Evolutionary conservation across 2,888 invertebrate genomes (phyloP).

Genomic region (Subacronicta megacephala): DNA sequence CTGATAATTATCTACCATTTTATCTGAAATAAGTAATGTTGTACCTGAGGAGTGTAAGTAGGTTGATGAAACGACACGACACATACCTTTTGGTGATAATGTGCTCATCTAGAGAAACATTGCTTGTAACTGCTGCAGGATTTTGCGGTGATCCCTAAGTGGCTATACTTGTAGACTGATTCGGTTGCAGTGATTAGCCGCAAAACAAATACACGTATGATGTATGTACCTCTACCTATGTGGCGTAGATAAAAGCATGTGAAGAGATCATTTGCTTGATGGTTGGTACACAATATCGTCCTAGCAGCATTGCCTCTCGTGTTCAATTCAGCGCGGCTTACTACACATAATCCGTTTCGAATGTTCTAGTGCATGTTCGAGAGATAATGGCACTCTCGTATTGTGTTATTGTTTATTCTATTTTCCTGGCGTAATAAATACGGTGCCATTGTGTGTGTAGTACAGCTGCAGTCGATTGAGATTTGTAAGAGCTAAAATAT

Average conservation of each 20-base stretch:
- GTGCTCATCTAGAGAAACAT: too few species aligned
- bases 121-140: too few species aligned
- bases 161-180: too few species aligned
- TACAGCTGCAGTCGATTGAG: slow-evolving; percentile 8
- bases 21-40: not conserved
- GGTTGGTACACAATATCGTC: slow-evolving; percentile 10
- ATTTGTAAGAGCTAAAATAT: not conserved
- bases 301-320: slow-evolving; percentile 15
- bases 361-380: slow-evolving; percentile 9
- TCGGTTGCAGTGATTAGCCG: too few species aligned
- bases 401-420: slow-evolving; percentile 33
- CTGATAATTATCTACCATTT: slow-evolving; percentile 2
- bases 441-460: slow-evolving; percentile 16
- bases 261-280: slow-evolving; percentile 21
- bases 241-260: slow-evolving; percentile 2
- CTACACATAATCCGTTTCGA: slow-evolving; percentile 30
- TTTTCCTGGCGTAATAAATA: slow-evolving; percentile 7
- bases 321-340: slow-evolving; percentile 32
- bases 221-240: too few species aligned
- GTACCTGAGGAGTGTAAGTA: not conserved
- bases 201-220: too few species aligned
- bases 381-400: slow-evolving; percentile 5
- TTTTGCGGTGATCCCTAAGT: too few species aligned
- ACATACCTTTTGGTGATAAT: too few species aligned
- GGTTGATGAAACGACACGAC: too few species aligned